Conservation (phyloP, 2,888 invertebrate genomes). For the Chymomyza amoena region DNA sequence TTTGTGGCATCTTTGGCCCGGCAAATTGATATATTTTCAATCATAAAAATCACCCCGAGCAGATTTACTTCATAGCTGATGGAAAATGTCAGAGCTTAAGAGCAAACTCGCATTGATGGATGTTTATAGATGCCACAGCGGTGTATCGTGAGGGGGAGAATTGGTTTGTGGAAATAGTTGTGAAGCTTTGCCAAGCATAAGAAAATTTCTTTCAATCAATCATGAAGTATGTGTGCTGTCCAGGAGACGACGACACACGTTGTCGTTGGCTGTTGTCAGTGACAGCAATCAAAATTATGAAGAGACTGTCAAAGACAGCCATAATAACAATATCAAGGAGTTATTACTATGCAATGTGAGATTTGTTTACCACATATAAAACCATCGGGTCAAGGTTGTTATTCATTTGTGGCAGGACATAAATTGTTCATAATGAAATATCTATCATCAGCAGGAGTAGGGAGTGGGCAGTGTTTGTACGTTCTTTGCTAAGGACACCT, state of each 20-base stretch:
- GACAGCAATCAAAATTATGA: constrained; percentile 29
- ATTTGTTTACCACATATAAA: no score
- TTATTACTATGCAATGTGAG: background rate
- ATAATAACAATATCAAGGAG: background rate
- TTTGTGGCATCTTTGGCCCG: background rate
- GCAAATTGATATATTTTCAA: constrained; percentile 28
- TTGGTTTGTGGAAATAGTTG: constrained; percentile 2
- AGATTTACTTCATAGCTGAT: constrained; percentile 27
- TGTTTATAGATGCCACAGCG: constrained; percentile 21
- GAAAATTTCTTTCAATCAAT: constrained; percentile 48
- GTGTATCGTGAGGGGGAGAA: background rate
- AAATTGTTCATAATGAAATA: no score
- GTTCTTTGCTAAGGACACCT: no score
- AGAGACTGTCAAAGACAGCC: background rate
- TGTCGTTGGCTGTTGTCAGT: constrained; percentile 10
- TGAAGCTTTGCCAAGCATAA: constrained; percentile 20
- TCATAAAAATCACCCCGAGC: constrained; percentile 11
- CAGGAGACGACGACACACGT: constrained; percentile 24
- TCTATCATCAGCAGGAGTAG: no score
- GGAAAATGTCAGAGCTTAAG: constrained; percentile 41
- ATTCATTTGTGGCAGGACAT: no score
- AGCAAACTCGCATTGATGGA: constrained; percentile 42
- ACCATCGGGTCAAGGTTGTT: no score
- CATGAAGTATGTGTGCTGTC: constrained; percentile 24
- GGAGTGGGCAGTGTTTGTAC: no score